phyloP scores from a whole-genome alignment of 2,113 vertebrate genomes.

The Ptilonorhynchus violaceus region DNA sequence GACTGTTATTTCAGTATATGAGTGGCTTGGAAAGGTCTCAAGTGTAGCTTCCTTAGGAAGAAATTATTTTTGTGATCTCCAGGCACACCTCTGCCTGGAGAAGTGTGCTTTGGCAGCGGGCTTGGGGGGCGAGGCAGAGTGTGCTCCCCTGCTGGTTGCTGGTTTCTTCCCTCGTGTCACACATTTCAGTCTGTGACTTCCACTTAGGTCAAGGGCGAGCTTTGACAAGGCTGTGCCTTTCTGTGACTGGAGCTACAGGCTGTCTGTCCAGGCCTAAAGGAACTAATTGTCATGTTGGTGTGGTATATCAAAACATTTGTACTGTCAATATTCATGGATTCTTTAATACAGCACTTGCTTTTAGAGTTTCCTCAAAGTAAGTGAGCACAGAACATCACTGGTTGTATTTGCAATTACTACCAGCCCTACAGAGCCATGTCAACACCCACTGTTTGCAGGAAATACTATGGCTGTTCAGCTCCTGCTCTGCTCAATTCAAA shows the following conservation, averaged over 20 bases:
- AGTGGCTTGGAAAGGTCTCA: not conserved
- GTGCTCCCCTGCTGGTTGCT: rapidly evolving
- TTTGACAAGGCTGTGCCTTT: not conserved
- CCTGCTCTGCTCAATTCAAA: not conserved
- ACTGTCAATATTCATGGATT: not conserved
- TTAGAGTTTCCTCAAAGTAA: not conserved
- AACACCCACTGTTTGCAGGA: not conserved
- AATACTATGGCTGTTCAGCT: not conserved
- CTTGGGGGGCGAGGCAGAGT: rapidly evolving
- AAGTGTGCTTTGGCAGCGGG: not conserved
- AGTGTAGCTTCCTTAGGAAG: not conserved
- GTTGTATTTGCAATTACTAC: not conserved
- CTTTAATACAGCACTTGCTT: not conserved
- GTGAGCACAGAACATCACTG: not conserved
- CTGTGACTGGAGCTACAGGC: not conserved
- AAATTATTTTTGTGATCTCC: not conserved
- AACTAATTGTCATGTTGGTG: not conserved
- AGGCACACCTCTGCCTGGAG: not conserved
- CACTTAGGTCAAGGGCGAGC: not conserved
- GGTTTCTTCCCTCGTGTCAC: not conserved
- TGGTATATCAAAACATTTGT: not conserved
- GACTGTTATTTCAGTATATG: not conserved
- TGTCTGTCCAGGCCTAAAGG: not conserved
- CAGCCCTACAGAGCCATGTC: rapidly evolving
- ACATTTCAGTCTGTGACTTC: not conserved